Base-by-base conservation (phyloP, 2,797 vertebrate genomes). In the Semaprochilodus insignis region DNA sequence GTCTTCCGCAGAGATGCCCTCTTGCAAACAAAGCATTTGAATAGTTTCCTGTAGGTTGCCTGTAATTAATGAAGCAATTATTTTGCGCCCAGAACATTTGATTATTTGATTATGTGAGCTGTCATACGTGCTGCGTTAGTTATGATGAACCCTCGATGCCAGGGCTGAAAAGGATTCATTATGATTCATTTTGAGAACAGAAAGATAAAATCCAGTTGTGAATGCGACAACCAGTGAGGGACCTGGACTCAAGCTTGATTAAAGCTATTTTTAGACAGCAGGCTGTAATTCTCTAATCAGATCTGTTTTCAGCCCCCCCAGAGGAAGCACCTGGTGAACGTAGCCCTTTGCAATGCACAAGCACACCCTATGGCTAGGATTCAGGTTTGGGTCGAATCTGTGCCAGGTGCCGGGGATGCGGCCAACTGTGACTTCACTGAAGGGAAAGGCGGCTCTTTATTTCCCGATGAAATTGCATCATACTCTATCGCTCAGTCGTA, bases 311-410 rank as follows among this genome's bases (percentile, higher is more conserved):
- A 34, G 17, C 23, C 55, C 70, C 10, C 44, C 44, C 63, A 40
- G 63, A 79, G 54, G 54, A 69, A 36, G 72, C 72, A 83, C 55
- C 82, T 83, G 77, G n/a, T 25, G 36, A 73, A 63, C 55, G 25
- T 40, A 77, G 66, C 57, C 1, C 76, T 73, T 78, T 78, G 19
- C 51, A 78, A 48, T 59, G 60, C 69, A 67, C 91, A 78, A 91
- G 89, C 93, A 91, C 91, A 94, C 94, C 67, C 40, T 71, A 51
- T 11, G 21, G 13, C 48, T 71, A 52, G 44, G 5, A 71, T 51
- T 23, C n/a, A 25, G n/a, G n/a, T 71, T 51, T 25, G 44, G 15
- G 66, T 36, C 19, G 11, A n/a, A 8, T 48, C 13, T 23, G 69
- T 71, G 69, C n/a, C n/a, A 16, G 25, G 10, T 16, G 15, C 40